A percentile compares a stretch with the other conserved stretches of the same genome.
Conservation (phyloP, 92 coral and sea anemone genomes). For the Scolanthus callimorphus region DNA sequence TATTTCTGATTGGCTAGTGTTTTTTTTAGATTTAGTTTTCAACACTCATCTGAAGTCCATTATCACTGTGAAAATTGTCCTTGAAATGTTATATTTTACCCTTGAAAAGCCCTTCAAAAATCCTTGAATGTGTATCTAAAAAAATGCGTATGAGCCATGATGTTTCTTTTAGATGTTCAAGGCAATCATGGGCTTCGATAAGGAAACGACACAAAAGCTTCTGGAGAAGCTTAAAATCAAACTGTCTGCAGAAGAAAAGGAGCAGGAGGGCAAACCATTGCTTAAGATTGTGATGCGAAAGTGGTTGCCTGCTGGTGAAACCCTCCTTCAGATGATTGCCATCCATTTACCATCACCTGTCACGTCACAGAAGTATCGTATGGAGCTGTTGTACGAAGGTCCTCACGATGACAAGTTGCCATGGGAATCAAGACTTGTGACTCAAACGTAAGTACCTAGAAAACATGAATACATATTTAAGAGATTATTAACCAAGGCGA, state of each 20-base stretch:
- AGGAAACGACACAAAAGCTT: constrained; percentile 56
- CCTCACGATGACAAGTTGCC: constrained; percentile 94
- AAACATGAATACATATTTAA: too few species aligned
- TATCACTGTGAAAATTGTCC: too few species aligned
- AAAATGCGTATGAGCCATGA: too few species aligned
- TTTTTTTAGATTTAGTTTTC: too few species aligned
- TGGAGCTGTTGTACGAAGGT: constrained; percentile 96
- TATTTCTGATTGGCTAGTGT: too few species aligned
- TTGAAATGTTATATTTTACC: too few species aligned
- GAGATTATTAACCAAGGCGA: too few species aligned
- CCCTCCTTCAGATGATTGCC: constrained; percentile 96
- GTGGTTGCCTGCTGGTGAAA: constrained; percentile 97
- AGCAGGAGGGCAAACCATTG: constrained; percentile 84
- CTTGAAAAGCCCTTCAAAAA: too few species aligned
- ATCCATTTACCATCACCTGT: constrained; percentile 99
- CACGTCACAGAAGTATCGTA: constrained; percentile 87
- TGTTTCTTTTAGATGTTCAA: constrained; percentile 93
- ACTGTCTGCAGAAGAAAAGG: constrained; percentile 65
- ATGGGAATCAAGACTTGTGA: constrained; percentile 79
- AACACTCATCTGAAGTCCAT: too few species aligned
- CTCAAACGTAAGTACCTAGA: constrained; percentile 47
- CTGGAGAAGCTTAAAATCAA: constrained; percentile 69
- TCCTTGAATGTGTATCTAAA: too few species aligned
- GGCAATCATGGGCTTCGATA: constrained; percentile 93
- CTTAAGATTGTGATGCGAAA: constrained; percentile 80